Conservation (phyloP, 2,797 vertebrate genomes). For the Antennarius maculatus region DNA sequence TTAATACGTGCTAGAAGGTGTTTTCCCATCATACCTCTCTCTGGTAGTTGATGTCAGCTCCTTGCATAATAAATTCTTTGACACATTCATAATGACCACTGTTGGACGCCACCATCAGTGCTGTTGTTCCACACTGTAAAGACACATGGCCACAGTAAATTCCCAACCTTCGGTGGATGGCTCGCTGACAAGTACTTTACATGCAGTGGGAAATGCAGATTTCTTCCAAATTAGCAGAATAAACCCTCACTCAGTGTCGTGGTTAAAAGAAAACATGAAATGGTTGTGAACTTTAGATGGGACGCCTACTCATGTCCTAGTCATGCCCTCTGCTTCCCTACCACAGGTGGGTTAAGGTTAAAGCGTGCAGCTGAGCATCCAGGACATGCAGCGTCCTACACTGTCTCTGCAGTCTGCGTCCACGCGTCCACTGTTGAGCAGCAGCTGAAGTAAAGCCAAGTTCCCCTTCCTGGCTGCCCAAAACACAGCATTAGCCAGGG, state of each 20-base stretch:
- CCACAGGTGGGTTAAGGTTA: constrained; percentile 55
- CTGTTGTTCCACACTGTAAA: constrained; percentile 90
- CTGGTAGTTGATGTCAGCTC: constrained; percentile 96
- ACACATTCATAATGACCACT: constrained; percentile 90
- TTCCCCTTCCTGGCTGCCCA: constrained; percentile 97
- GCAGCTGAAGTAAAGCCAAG: constrained; percentile 92
- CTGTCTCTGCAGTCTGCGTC: constrained; percentile 98
- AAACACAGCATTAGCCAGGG: constrained; percentile 95
- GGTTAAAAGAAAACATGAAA: not conserved
- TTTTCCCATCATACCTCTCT: constrained; percentile 86
- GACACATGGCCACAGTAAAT: constrained; percentile 21
- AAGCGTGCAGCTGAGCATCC: constrained; percentile 57
- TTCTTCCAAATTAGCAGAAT: constrained; percentile 3
- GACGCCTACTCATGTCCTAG: constrained; percentile 33
- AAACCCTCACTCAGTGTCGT: not conserved
- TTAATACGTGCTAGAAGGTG: not conserved
- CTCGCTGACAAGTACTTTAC: not conserved
- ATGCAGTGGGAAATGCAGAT: not conserved
- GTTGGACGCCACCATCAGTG: constrained; percentile 95
- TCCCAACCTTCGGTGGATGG: not conserved
- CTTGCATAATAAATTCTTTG: constrained; percentile 92
- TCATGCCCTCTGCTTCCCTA: constrained; percentile 25
- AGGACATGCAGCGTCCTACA: constrained; percentile 83
- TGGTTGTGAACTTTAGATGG: constrained; percentile 1
- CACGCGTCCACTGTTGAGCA: constrained; percentile 95